Evolutionary conservation across 2,888 invertebrate species (phyloP), one percentile per base, ranked within the genome.

Genomic region (Eustalomyia histrio): DNA sequence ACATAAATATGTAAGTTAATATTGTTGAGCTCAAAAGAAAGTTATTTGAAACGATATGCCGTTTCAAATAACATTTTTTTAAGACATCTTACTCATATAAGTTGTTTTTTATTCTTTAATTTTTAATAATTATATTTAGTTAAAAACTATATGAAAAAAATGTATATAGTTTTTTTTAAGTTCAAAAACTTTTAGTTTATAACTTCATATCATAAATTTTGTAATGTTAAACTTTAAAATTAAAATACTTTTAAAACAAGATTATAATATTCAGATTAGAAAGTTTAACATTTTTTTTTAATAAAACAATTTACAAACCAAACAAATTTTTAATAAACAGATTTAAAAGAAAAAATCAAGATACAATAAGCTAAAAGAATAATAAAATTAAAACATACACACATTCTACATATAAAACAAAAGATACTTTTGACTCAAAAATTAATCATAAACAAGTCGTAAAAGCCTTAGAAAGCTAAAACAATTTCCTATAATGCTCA

Each of bases 141-240:
- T 6, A n/a, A 47, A 47, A 47, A n/a, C 43, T 47, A 14, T 47
- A 47, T n/a, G 14, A 47, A 14, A 47, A 14, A 47, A 12, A 12
- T n/a, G 1, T 12, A 43, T 14, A 35, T 16, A 16, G 35, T 35
- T 60, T 17, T 18, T 60, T 12, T 39, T n/a, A n/a, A n/a, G n/a
- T 47, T 14, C n/a, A 14, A 43, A 67, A 67, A 39, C 39, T 67
- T 67, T 67, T 67, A 55, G 55, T 18, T 55, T 16, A 57, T 43
- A 39, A 67, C 57, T 55, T 55, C 57, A 67, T 67, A 55, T n/a
- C 65, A 55, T 39, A 67, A 67, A 57, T 67, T 67, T 57, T 67
- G 55, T 24, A 43, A 43, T 67, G 24, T 67, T n/a, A 67, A 67
- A 67, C 21, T 55, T 67, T 55, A 67, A 67, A 55, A 67, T 47